Percentiles rank a stretch among this genome's conserved stretches.
Evolutionary conservation across 1,140 invertebrate species (phyloP).

Genomic region (Brachionus calyciflorus): DNA sequence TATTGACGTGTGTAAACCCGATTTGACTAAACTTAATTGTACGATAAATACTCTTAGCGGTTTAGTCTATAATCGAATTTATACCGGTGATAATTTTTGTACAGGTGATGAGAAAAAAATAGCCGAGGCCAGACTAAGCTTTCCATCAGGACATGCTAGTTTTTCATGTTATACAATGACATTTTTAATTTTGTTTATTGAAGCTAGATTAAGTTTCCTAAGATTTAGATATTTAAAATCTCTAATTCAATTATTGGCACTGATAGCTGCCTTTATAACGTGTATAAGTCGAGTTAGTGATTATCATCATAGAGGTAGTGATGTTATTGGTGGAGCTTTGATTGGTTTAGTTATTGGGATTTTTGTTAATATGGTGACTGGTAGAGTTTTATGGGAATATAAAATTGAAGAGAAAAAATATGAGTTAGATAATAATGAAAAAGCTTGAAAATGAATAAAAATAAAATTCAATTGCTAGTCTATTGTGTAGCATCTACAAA

Average conservation of each 20-base stretch:
- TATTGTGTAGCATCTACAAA: too few species aligned
- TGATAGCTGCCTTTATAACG: constrained; percentile 25
- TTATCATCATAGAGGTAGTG: constrained; percentile 89
- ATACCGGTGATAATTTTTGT: constrained; percentile 57
- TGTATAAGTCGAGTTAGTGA: constrained; percentile 75
- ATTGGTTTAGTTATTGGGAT: constrained; percentile 55
- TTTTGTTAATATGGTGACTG: background rate
- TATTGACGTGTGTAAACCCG: constrained; percentile 66
- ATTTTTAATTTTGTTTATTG: constrained; percentile 57
- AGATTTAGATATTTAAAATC: constrained; percentile 19
- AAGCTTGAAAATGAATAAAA: background rate
- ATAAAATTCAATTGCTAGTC: background rate
- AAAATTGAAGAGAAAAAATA: background rate
- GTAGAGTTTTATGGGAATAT: constrained; percentile 32
- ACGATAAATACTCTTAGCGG: background rate
- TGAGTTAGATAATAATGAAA: background rate
- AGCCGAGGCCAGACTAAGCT: constrained; percentile 61
- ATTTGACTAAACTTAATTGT: constrained; percentile 46
- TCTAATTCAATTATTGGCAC: constrained; percentile 5
- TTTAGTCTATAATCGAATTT: constrained; percentile 51
- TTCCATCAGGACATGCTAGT: constrained; percentile 67
- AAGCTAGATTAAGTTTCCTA: background rate
- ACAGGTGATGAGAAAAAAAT: constrained; percentile 49
- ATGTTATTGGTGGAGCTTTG: constrained; percentile 68
- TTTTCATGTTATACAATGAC: constrained; percentile 62